Percentiles rank a stretch among this genome's conserved stretches.
phyloP scores from a whole-genome alignment of 2,797 vertebrate genomes.

The Antrozous pallidus region DNA sequence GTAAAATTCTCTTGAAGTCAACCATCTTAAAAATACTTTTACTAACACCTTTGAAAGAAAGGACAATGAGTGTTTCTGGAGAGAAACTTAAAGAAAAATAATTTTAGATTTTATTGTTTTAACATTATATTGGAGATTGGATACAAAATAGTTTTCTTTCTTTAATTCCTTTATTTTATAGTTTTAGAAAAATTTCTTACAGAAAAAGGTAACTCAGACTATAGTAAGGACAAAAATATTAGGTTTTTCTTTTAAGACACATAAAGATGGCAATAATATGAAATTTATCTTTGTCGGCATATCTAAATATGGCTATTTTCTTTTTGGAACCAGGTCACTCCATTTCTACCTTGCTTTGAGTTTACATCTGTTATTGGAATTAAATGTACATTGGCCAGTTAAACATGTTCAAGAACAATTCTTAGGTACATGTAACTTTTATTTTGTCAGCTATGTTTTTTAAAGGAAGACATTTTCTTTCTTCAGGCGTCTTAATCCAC shows the following conservation, averaged over 20 bases:
- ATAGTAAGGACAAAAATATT: background rate
- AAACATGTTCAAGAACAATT: background rate
- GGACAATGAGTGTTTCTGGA: background rate
- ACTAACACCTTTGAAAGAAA: slow-evolving; percentile 27
- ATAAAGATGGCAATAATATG: background rate
- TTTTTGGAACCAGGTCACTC: background rate
- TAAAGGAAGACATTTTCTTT: slow-evolving; percentile 16
- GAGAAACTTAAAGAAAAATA: slow-evolving; percentile 21
- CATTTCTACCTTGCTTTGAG: background rate
- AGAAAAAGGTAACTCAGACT: slow-evolving; percentile 19
- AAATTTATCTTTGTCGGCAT: background rate
- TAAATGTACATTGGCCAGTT: slow-evolving; percentile 8
- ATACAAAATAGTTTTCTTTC: background rate
- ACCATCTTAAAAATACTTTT: background rate
- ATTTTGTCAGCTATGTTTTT: background rate
- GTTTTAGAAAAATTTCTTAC: background rate
- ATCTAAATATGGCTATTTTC: background rate
- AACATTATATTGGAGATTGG: background rate
- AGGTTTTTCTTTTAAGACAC: background rate
- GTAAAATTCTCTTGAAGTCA: background rate
- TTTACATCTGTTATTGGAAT: background rate
- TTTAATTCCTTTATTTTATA: background rate
- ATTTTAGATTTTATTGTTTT: slow-evolving; percentile 37
- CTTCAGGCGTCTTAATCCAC: slow-evolving; percentile 87
- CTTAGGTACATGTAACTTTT: slow-evolving; percentile 20